Conservation (phyloP, 2,113 vertebrate species). For the Leucoraja erinaceus region DNA sequence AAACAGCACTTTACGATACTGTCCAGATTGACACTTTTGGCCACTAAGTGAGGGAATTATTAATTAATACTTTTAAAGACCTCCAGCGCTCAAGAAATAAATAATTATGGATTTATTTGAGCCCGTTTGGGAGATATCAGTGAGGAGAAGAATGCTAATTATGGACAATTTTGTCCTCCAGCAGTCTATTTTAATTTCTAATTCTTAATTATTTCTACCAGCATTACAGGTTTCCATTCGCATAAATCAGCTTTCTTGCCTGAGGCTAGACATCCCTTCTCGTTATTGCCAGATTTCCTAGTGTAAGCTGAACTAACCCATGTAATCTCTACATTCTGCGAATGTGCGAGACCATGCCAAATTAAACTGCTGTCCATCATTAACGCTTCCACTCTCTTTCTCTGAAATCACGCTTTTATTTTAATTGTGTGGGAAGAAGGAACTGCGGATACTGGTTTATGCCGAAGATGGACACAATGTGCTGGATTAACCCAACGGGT, state of each 20-base stretch:
- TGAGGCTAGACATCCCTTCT: background rate
- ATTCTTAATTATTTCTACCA: constrained; percentile 12
- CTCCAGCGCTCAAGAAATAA: background rate
- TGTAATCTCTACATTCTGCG: background rate
- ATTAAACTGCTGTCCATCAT: background rate
- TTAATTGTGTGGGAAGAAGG: no score
- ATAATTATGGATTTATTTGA: constrained; percentile 6
- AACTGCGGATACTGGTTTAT: no score
- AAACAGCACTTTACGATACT: background rate
- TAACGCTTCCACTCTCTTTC: background rate
- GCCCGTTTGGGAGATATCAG: background rate
- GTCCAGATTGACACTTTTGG: background rate
- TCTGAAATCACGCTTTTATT: background rate
- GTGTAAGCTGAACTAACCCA: background rate
- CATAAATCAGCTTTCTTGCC: background rate
- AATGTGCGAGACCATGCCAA: background rate
- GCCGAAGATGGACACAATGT: no score
- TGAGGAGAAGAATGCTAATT: background rate
- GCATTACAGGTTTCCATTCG: background rate
- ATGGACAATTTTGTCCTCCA: background rate
- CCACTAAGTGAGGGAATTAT: background rate
- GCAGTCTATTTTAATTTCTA: background rate
- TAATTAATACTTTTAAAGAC: background rate
- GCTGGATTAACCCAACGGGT: no score
- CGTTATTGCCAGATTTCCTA: background rate